These are phyloP conservation scores for Drosophila limbata DNA, from an alignment of 2,888 invertebrate genomes.

Conservation along the genomic window DNA sequence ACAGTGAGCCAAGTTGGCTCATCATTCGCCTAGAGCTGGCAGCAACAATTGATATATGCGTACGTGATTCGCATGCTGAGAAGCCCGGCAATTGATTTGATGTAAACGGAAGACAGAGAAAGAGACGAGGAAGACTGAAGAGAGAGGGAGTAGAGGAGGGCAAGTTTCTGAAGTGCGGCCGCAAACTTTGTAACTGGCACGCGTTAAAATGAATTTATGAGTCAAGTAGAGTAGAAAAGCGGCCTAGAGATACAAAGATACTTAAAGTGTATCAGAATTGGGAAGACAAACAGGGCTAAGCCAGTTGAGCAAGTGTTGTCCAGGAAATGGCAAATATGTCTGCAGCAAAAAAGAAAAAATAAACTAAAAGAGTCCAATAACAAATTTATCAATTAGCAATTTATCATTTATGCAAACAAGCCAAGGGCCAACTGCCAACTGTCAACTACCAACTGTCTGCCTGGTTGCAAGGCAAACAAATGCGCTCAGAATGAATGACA, in stretches of 20 bases:
- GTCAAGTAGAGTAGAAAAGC: conserved; percentile 10
- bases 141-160: not conserved
- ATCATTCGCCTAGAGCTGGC: conserved; percentile 71
- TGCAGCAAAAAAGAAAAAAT: conserved; percentile 3
- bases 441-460: conserved; percentile 19
- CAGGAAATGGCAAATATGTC: conserved; percentile 58
- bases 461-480: conserved; percentile 45
- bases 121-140: not conserved
- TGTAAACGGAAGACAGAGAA: conserved; percentile 53
- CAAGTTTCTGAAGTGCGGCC: conserved; percentile 57
- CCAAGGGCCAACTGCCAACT: conserved; percentile 36
- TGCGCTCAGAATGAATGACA: conserved; percentile 46
- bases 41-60: conserved; percentile 81
- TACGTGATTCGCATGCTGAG: conserved; percentile 71
- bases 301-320: conserved; percentile 4
- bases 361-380: conserved; percentile 40
- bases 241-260: conserved; percentile 22
- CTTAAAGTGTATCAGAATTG: conserved; percentile 35
- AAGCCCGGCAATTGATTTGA: conserved; percentile 67
- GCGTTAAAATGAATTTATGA: conserved; percentile 64
- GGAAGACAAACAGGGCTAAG: not conserved
- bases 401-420: conserved; percentile 72
- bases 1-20: conserved; percentile 51
- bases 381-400: conserved; percentile 70
- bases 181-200: conserved; percentile 66